Percentiles rank a stretch among this genome's conserved stretches.
Conservation (phyloP, 2,888 invertebrate genomes). For the Tryphoninae sp. region DNA sequence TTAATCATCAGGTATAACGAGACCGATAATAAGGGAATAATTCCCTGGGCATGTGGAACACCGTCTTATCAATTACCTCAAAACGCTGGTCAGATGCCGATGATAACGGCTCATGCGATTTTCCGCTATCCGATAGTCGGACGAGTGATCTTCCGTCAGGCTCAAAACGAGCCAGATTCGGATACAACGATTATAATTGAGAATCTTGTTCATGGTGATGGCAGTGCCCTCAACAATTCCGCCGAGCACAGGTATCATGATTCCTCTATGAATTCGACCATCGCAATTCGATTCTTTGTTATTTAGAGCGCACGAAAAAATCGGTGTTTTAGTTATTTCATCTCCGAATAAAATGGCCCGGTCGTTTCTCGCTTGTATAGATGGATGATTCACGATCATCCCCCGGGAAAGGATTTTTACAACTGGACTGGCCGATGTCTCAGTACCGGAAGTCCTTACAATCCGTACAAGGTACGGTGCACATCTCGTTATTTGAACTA, state of each 20-base stretch:
- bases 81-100: conserved; percentile 87
- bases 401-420: conserved; percentile 93
- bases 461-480: conserved; percentile 87
- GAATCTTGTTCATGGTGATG: conserved; percentile 93
- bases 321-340: conserved; percentile 43
- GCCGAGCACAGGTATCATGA: conserved; percentile 83
- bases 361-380: conserved; percentile 79
- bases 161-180: conserved; percentile 89
- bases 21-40: conserved; percentile 80
- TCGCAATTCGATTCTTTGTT: conserved; percentile 14
- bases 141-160: conserved; percentile 90
- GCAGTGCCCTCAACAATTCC: conserved; percentile 89
- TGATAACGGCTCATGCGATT: conserved; percentile 90
- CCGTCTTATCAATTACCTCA: conserved; percentile 85
- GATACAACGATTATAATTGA: conserved; percentile 94
- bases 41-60: conserved; percentile 86
- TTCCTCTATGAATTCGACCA: conserved; percentile 38
- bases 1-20: conserved; percentile 81
- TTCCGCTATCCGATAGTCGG: conserved; percentile 95
- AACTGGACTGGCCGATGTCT: conserved; percentile 94
- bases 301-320: conserved; percentile 42
- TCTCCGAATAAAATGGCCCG: conserved; percentile 24
- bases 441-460: conserved; percentile 89
- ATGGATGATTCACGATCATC: conserved; percentile 91
- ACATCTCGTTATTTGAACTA: background rate